Evolutionary conservation across 2,797 vertebrate species (phyloP).

Genomic region (Podarcis lilfordi): DNA sequence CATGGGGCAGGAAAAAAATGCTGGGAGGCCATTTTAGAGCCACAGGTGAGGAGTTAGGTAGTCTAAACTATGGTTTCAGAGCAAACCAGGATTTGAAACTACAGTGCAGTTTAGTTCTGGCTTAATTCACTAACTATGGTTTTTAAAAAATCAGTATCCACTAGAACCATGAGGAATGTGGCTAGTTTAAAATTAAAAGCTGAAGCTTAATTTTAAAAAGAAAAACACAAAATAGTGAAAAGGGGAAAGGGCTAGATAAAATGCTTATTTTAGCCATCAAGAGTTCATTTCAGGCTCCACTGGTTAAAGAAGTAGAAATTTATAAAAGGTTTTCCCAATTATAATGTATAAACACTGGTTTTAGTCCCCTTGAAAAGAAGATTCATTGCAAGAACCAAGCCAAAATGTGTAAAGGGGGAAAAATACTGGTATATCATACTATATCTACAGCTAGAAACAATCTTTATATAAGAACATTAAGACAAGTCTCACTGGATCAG

Average conservation of each 20-base stretch:
- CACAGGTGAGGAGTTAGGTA: too few species aligned
- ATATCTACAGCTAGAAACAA: not conserved
- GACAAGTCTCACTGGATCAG: too few species aligned
- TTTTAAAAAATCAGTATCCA: not conserved
- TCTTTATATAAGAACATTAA: not conserved
- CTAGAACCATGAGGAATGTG: not conserved
- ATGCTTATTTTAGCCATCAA: slow-evolving; percentile 37
- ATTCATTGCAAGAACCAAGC: not conserved
- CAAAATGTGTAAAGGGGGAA: not conserved
- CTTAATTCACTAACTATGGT: not conserved
- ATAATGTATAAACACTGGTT: slow-evolving; percentile 20
- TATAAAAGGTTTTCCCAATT: slow-evolving; percentile 29
- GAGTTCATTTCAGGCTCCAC: slow-evolving; percentile 29
- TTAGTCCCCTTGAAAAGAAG: not conserved
- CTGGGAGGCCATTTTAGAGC: too few species aligned
- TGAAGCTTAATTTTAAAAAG: slow-evolving; percentile 4
- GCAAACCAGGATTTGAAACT: not conserved
- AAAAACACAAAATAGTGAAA: slow-evolving; percentile 17
- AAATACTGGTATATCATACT: not conserved
- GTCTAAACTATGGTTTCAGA: not conserved
- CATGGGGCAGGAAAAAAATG: too few species aligned
- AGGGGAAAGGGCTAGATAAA: slow-evolving; percentile 23
- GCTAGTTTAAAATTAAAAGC: not conserved
- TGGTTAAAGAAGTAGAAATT: slow-evolving; percentile 32
- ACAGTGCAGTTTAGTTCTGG: not conserved